Base-by-base conservation (phyloP, 2,888 invertebrate species). In the Lycia hirtaria region DNA sequence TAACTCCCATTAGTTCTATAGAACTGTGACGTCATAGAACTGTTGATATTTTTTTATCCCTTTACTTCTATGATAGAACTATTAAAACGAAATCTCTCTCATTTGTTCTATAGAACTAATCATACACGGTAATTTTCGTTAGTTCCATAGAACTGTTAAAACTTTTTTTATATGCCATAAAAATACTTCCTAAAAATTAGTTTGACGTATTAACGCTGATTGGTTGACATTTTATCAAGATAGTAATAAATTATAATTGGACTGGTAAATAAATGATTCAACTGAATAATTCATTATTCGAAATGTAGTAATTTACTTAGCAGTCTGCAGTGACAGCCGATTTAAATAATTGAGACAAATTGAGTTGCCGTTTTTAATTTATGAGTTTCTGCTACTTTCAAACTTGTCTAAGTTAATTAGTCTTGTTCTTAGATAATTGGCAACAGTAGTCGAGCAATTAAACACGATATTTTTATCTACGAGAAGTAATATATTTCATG, bases 261-360 rank as follows among this genome's bases (percentile, higher is more conserved):
- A 24, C 26, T 38, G 17, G 4, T 30, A 45, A 40, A 24, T 15
- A 26, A 22, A 26, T 47, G 10, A 24, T 24, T 35, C 17, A 35
- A n/a, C 10, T n/a, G 9, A 35, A 45, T 33, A 45, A 19, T 38
- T 20, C n/a, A 1, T 2, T 22, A 40, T 6, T 30, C 28, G 19
- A n/a, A 26, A 19, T 17, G 10, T 4, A 47, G 6, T 40, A 38
- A 54, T 41, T 28, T 49, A 55, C 49, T 26, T 9, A 41, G 9
- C 4, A 15, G 24, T 40, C 38, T 24, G 30, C 24, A 47, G 53
- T 41, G 48, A 55, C 48, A 48, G 41, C 20, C 35, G 15, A 55
- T 55, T 55, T 48, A 43, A 48, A 55, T 49, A 55, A 55, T 55
- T 41, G 19, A 55, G 55, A 48, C 48, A 49, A 43, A 55, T 49